These are phyloP conservation scores for Siniperca undulata DNA, from an alignment of 2,797 vertebrate species.

Conservation along the genomic window DNA sequence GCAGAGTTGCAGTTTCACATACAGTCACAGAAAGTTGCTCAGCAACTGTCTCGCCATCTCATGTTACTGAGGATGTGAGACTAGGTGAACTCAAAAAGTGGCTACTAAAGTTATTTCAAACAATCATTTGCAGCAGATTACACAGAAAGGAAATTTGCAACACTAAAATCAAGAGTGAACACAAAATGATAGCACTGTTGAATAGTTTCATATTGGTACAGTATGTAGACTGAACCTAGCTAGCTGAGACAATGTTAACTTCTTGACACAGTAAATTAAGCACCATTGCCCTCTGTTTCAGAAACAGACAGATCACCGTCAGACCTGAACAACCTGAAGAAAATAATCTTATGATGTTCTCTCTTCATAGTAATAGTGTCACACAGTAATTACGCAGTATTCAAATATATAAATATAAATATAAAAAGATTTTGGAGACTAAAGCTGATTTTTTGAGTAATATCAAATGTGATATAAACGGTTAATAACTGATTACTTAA, in stretches of 20 bases:
- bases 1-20: slow-evolving; percentile 3
- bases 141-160: neutral
- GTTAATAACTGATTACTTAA: no score
- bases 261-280: no score
- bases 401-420: no score
- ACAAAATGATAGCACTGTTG: neutral
- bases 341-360: neutral
- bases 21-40: neutral
- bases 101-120: neutral
- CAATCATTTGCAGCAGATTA: neutral
- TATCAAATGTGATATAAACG: no score
- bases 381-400: neutral
- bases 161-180: neutral
- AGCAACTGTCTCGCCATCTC: neutral
- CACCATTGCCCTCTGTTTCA: neutral
- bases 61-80: neutral
- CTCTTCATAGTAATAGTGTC: neutral
- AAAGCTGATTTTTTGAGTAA: no score
- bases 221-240: neutral
- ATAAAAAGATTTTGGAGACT: no score
- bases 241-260: neutral
- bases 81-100: neutral
- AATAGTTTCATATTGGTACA: neutral
- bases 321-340: neutral
- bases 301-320: neutral